These are phyloP conservation scores for Seriola quinqueradiata DNA, from an alignment of 2,113 vertebrate genomes.

Conservation along the genomic window DNA sequence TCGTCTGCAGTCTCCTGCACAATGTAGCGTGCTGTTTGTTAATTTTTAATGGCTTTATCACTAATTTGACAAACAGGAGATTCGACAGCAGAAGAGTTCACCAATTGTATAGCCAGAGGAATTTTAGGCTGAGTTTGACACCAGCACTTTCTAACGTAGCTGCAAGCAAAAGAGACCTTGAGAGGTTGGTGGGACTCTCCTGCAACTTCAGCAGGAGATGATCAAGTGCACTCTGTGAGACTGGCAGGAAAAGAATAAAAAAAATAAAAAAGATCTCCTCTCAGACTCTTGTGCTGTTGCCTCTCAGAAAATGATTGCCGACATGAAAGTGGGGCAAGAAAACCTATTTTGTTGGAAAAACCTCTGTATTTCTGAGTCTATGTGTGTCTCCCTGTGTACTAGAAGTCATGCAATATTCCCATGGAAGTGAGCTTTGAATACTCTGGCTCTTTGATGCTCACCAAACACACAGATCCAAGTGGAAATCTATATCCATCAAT, in stretches of 20 bases:
- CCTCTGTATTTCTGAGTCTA: not conserved
- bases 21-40: not conserved
- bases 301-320: constrained; percentile 21
- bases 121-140: constrained; percentile 19
- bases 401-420: not conserved
- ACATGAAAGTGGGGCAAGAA: constrained; percentile 11
- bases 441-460: too few species aligned
- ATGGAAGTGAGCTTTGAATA: not conserved
- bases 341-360: not conserved
- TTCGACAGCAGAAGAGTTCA: not conserved
- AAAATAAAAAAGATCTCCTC: not conserved
- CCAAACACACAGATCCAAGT: not conserved
- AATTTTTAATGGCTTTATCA: not conserved
- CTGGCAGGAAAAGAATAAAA: too few species aligned
- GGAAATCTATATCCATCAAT: not conserved
- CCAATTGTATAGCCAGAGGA: constrained; percentile 12
- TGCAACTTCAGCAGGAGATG: constrained; percentile 33
- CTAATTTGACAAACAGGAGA: constrained; percentile 24
- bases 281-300: not conserved
- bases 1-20: constrained; percentile 1
- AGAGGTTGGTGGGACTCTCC: not conserved
- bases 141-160: constrained; percentile 19
- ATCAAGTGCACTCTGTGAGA: not conserved
- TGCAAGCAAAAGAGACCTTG: constrained; percentile 1
- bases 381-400: too few species aligned